Conservation (phyloP, 35 echinoderm and acorn worm genomes). For the Chiridota heheva region DNA sequence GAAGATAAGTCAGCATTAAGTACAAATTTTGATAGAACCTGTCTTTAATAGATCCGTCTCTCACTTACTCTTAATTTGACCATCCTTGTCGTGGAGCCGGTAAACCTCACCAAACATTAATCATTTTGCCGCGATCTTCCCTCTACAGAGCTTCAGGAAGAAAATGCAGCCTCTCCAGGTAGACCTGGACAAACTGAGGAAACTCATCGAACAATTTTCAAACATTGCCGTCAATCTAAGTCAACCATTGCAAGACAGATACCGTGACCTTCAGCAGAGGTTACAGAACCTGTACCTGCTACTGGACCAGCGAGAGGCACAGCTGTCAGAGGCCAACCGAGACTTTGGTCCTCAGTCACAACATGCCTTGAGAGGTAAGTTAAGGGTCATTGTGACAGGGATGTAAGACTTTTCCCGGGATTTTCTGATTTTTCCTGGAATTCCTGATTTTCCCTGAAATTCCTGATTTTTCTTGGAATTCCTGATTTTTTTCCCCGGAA, state of each 20-base stretch:
- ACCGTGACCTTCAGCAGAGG: slow-evolving; percentile 75
- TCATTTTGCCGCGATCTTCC: slow-evolving; percentile 4
- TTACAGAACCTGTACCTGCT: slow-evolving; percentile 69
- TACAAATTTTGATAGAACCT: no score
- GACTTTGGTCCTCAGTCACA: slow-evolving; percentile 98
- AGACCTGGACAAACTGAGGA: slow-evolving; percentile 77
- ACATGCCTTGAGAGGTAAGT: slow-evolving; percentile 87
- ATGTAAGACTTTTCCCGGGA: neutral
- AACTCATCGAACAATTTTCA: slow-evolving; percentile 66
- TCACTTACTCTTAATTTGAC: neutral
- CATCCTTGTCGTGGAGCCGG: neutral
- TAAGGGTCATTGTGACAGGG: neutral
- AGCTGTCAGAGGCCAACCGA: slow-evolving; percentile 73
- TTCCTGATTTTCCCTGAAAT: no score
- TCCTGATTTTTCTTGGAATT: no score
- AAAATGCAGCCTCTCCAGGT: slow-evolving; percentile 69
- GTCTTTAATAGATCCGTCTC: no score
- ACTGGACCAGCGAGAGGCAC: slow-evolving; percentile 66
- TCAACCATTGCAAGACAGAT: slow-evolving; percentile 55
- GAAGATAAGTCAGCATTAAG: no score
- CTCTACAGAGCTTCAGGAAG: slow-evolving; percentile 78
- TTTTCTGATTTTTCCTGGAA: no score
- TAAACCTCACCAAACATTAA: neutral
- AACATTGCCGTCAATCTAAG: slow-evolving; percentile 74
- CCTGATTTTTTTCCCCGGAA: no score